These are phyloP conservation scores for Silurus aristotelis DNA, from an alignment of 2,797 vertebrate genomes.

Conservation along the genomic window DNA sequence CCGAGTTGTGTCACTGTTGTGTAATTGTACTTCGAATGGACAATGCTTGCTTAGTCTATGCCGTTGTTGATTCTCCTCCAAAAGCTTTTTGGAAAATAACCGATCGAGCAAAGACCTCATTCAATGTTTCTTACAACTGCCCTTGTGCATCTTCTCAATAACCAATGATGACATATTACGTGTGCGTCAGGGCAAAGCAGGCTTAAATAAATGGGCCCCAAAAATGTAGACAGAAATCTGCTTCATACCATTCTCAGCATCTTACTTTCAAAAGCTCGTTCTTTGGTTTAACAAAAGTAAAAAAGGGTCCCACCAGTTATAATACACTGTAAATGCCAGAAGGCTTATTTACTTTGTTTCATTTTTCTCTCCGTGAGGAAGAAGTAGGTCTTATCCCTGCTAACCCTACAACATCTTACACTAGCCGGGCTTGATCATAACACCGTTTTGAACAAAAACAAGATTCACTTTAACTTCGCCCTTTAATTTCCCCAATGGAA, in stretches of 20 bases:
- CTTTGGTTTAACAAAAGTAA: not conserved
- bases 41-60: not conserved
- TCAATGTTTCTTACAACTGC: not conserved
- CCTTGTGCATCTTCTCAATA: not conserved
- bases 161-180: not conserved
- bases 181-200: not conserved
- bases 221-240: not conserved
- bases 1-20: not conserved
- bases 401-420: not conserved
- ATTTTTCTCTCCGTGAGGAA: not conserved
- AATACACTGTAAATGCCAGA: not conserved
- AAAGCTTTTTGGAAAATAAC: not conserved
- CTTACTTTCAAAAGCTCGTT: not conserved
- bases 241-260: not conserved
- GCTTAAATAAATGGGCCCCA: not conserved
- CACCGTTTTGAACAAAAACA: not conserved
- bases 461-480: constrained; percentile 5
- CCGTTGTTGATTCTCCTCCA: not conserved
- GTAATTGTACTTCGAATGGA: not conserved
- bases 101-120: not conserved
- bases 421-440: not conserved
- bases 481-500: constrained; percentile 6
- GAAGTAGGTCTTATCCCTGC: not conserved
- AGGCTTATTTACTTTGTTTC: not conserved
- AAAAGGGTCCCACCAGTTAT: not conserved